These are phyloP conservation scores for Napeogenes inachia DNA, from an alignment of 2,888 invertebrate species.

Conservation along the genomic window DNA sequence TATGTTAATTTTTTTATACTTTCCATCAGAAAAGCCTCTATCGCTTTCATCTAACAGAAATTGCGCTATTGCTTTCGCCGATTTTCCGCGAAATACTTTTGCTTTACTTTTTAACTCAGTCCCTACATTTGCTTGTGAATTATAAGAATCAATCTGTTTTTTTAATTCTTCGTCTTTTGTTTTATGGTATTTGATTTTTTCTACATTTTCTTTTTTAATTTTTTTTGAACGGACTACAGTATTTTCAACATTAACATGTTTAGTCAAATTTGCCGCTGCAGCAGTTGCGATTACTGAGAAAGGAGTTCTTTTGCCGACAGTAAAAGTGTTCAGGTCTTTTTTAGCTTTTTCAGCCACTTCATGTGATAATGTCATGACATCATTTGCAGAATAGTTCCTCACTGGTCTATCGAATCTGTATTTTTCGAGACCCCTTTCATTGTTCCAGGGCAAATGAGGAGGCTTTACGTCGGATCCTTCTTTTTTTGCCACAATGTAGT, in stretches of 20 bases:
- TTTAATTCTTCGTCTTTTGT: slow-evolving; percentile 67
- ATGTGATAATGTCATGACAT: slow-evolving; percentile 81
- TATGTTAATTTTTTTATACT: slow-evolving; percentile 46
- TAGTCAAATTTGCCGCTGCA: slow-evolving; percentile 79
- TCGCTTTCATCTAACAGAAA: slow-evolving; percentile 79
- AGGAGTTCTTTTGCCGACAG: slow-evolving; percentile 78
- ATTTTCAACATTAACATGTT: slow-evolving; percentile 80
- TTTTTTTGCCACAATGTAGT: slow-evolving; percentile 86
- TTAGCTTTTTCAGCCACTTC: slow-evolving; percentile 83
- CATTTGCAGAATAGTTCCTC: slow-evolving; percentile 81
- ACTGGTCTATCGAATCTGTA: slow-evolving; percentile 81
- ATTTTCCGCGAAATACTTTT: slow-evolving; percentile 83
- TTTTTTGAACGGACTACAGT: slow-evolving; percentile 68
- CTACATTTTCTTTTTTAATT: slow-evolving; percentile 56
- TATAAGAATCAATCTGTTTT: slow-evolving; percentile 57
- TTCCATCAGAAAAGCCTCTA: slow-evolving; percentile 70
- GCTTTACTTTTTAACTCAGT: slow-evolving; percentile 75
- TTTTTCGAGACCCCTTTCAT: slow-evolving; percentile 82
- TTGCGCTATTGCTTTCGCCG: slow-evolving; percentile 84
- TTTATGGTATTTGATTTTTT: slow-evolving; percentile 53
- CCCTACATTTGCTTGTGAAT: slow-evolving; percentile 65
- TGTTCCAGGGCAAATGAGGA: slow-evolving; percentile 85
- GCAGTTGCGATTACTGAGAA: slow-evolving; percentile 80
- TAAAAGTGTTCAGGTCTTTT: slow-evolving; percentile 79
- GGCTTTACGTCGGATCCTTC: slow-evolving; percentile 59